These are phyloP conservation scores for Ornithoptera priamus DNA, from an alignment of 2,888 invertebrate genomes.

Conservation along the genomic window DNA sequence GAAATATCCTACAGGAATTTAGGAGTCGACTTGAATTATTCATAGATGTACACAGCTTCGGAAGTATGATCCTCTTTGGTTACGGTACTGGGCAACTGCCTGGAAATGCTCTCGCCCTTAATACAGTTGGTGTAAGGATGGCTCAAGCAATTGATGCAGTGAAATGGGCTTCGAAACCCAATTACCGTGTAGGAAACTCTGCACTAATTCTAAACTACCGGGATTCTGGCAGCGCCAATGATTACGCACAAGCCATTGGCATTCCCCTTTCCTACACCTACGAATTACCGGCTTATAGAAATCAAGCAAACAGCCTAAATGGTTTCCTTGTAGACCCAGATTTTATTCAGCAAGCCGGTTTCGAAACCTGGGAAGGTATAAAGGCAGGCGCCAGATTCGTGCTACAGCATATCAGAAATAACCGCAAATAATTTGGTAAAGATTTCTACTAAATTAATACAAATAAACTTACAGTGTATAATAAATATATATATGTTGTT, in stretches of 20 bases:
- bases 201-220: constrained; percentile 69
- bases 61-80: constrained; percentile 78
- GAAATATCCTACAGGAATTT: constrained; percentile 76
- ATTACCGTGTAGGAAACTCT: constrained; percentile 74
- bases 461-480: too few relatives aligned
- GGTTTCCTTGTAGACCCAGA: constrained; percentile 80
- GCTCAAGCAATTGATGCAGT: constrained; percentile 69
- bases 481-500: too few relatives aligned
- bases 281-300: constrained; percentile 77
- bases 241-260: constrained; percentile 78
- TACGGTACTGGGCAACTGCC: constrained; percentile 67
- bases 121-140: constrained; percentile 60
- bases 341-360: constrained; percentile 78
- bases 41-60: constrained; percentile 87
- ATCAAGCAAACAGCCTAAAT: constrained; percentile 38
- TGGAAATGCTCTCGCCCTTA: constrained; percentile 64
- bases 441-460: too few relatives aligned
- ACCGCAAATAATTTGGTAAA: neutral
- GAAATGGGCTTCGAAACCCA: constrained; percentile 60
- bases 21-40: constrained; percentile 80
- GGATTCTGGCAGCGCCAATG: constrained; percentile 82
- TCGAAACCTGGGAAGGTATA: constrained; percentile 81
- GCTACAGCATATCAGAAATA: constrained; percentile 27
- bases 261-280: constrained; percentile 80
- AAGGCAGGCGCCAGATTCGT: constrained; percentile 71